Conservation (phyloP, 30 jellyfish, hydroid and myxozoan genomes). For the Chrysaora quinquecirrha region DNA sequence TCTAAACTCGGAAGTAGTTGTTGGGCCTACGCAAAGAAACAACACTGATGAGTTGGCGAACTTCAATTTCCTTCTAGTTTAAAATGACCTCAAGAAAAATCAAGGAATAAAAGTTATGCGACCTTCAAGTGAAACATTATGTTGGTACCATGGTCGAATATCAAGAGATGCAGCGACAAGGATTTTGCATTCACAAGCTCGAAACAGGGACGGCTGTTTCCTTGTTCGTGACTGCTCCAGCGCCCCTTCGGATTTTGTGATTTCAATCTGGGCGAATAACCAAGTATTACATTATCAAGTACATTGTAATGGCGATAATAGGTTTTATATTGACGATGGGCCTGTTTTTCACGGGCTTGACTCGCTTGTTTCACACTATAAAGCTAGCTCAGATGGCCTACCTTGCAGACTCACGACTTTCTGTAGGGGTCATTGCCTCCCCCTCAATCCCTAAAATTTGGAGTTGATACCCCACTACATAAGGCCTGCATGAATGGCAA, state of each 20-base stretch:
- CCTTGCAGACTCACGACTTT: constrained; percentile 80
- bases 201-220: constrained; percentile 77
- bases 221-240: constrained; percentile 91
- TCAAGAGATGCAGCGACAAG: constrained; percentile 89
- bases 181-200: constrained; percentile 51
- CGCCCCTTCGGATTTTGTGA: constrained; percentile 84
- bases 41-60: neutral
- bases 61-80: neutral
- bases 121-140: constrained; percentile 42
- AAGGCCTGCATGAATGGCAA: constrained; percentile 59
- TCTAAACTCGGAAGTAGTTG: constrained; percentile 17
- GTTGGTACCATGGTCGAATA: constrained; percentile 88
- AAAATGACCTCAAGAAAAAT: neutral
- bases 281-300: constrained; percentile 88
- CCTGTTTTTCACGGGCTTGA: constrained; percentile 92
- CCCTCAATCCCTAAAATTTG: constrained; percentile 69
- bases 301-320: constrained; percentile 78
- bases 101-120: constrained; percentile 21
- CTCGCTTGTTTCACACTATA: constrained; percentile 70
- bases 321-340: constrained; percentile 87
- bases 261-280: constrained; percentile 59
- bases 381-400: constrained; percentile 80
- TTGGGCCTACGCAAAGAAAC: neutral
- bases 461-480: constrained; percentile 81
- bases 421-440: constrained; percentile 86